phyloP scores from a whole-genome alignment of 2,888 invertebrate species.

The Drosophila suboccidentalis region DNA sequence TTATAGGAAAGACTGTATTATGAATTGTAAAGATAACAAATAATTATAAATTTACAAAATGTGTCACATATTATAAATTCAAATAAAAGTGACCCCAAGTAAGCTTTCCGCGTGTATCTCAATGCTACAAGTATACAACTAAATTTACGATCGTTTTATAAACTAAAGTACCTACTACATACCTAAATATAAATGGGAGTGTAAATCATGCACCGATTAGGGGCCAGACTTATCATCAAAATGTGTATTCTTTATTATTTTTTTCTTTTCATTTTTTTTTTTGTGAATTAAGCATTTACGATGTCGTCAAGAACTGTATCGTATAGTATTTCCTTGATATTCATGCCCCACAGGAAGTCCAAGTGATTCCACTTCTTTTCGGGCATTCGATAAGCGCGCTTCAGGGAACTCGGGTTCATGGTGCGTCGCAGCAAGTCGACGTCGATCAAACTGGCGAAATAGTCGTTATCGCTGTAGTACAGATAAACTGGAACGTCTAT shows the following conservation, averaged over 20 bases:
- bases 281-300: conserved; percentile 45
- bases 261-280: conserved; percentile 28
- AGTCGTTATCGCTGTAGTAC: conserved; percentile 81
- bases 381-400: conserved; percentile 71
- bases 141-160: conserved; percentile 7
- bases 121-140: background rate
- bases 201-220: conserved; percentile 18
- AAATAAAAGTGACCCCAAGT: conserved; percentile 23
- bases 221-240: conserved; percentile 2
- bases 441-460: conserved; percentile 76
- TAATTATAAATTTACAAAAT: background rate
- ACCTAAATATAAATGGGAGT: conserved; percentile 14
- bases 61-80: background rate
- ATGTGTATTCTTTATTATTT: conserved; percentile 25
- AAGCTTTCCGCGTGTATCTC: background rate
- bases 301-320: conserved; percentile 69
- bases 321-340: conserved; percentile 71
- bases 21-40: background rate
- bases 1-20: background rate
- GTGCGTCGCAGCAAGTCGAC: conserved; percentile 69
- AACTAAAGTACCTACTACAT: background rate
- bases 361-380: conserved; percentile 77
- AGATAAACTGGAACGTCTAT: conserved; percentile 72
- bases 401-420: conserved; percentile 50
- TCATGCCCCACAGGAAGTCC: conserved; percentile 77